These are phyloP conservation scores for Leptinotarsa peninsularis DNA, from an alignment of 2,888 invertebrate species.

Conservation along the genomic window DNA sequence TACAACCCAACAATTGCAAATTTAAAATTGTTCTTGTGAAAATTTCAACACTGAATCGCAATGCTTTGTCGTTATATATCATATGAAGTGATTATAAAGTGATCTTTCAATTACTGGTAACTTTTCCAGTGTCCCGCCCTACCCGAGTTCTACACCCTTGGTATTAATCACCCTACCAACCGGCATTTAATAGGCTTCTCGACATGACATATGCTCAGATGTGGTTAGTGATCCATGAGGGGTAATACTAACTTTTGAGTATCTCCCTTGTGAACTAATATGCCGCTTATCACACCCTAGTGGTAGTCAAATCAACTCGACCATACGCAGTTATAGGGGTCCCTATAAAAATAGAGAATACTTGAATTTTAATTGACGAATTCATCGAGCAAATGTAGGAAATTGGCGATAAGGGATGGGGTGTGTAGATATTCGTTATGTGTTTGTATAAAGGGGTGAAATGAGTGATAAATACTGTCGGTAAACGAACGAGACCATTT, in stretches of 20 bases:
- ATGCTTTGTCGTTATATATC: neutral
- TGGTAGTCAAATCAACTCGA: slow-evolving; percentile 50
- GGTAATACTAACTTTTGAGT: slow-evolving; percentile 38
- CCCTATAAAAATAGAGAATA: slow-evolving; percentile 11
- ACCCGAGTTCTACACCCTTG: slow-evolving; percentile 17
- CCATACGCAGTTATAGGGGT: slow-evolving; percentile 39
- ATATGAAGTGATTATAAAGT: too few relatives aligned
- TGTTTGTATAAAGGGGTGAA: slow-evolving; percentile 20
- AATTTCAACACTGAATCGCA: neutral
- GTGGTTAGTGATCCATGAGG: slow-evolving; percentile 52
- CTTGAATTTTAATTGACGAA: slow-evolving; percentile 11
- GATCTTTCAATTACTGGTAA: neutral
- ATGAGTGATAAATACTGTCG: slow-evolving; percentile 11
- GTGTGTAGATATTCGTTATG: slow-evolving; percentile 22
- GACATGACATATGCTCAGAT: slow-evolving; percentile 54
- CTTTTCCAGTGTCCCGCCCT: neutral
- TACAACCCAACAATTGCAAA: neutral
- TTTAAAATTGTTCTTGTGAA: neutral
- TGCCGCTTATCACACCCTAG: slow-evolving; percentile 55
- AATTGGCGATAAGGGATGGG: slow-evolving; percentile 22
- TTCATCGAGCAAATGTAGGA: slow-evolving; percentile 18
- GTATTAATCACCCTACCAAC: slow-evolving; percentile 46
- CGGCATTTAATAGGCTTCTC: slow-evolving; percentile 53
- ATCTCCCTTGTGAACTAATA: slow-evolving; percentile 42
- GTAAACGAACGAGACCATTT: neutral